Evolutionary conservation across 2,113 vertebrate species (phyloP).

Genomic region (Micronycteris hirsuta): DNA sequence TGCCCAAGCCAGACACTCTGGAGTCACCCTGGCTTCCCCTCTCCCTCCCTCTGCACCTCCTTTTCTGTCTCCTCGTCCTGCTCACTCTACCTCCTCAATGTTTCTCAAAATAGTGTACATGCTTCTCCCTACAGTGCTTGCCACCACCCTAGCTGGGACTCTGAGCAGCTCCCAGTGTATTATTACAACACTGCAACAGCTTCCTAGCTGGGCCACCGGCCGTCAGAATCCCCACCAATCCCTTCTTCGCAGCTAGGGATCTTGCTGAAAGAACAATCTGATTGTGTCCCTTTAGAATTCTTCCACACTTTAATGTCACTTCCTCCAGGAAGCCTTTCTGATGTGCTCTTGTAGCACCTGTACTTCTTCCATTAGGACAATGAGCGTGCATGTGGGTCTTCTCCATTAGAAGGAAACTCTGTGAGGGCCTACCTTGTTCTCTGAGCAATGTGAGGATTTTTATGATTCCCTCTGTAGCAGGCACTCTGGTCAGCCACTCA

Average conservation of each 20-base stretch:
- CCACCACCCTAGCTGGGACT: neutral
- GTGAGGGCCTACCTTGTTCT: neutral
- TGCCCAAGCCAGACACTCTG: neutral
- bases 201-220: neutral
- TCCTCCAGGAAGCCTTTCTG: neutral
- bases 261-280: neutral
- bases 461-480: neutral
- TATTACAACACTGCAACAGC: fast-evolving
- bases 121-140: neutral
- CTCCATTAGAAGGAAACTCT: neutral
- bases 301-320: neutral
- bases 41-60: neutral
- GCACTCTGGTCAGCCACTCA: neutral
- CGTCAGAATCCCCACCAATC: no score
- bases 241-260: neutral
- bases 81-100: neutral
- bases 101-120: neutral
- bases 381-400: neutral
- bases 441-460: neutral
- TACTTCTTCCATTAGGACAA: neutral
- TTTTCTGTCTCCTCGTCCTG: neutral
- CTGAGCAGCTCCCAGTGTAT: neutral
- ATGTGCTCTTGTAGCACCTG: no score
- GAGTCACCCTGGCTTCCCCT: neutral
- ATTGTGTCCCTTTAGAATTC: neutral